These are phyloP conservation scores for Melipona bicolor DNA, from an alignment of 2,888 invertebrate species.

Conservation along the genomic window DNA sequence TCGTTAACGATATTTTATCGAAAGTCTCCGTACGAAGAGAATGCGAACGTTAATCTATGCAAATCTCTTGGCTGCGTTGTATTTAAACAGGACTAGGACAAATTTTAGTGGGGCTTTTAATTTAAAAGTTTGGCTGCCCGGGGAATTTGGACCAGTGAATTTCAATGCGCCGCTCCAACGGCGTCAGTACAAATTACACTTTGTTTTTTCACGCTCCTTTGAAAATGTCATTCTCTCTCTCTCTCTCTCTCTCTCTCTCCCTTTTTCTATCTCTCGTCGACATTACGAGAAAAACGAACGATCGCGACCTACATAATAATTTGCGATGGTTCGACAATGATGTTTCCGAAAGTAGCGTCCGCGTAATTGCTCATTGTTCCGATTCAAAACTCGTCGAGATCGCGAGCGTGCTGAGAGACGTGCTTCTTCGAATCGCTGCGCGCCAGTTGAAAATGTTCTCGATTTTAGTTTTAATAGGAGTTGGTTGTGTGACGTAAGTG, in stretches of 20 bases:
- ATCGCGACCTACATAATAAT: constrained; percentile 21
- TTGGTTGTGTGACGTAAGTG: not conserved
- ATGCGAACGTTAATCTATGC: constrained; percentile 36
- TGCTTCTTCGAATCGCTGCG: not conserved
- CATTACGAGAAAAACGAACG: not conserved
- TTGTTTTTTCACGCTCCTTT: constrained; percentile 11
- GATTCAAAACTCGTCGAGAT: constrained; percentile 1
- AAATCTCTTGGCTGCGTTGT: constrained; percentile 32
- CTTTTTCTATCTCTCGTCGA: not conserved
- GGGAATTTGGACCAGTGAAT: constrained; percentile 30
- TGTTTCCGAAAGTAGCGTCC: constrained; percentile 7
- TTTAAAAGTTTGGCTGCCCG: constrained; percentile 14
- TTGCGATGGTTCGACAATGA: constrained; percentile 1
- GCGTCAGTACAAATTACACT: constrained; percentile 8
- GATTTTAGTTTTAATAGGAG: not conserved
- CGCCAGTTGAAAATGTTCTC: not conserved
- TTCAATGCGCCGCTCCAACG: constrained; percentile 19
- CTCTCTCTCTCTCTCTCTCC: not conserved
- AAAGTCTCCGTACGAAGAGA: constrained; percentile 19
- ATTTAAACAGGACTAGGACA: constrained; percentile 43
- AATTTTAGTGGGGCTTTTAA: constrained; percentile 35
- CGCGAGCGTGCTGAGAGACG: not conserved
- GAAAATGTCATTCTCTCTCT: not conserved
- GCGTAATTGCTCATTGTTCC: constrained; percentile 23
- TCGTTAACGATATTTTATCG: constrained; percentile 38